These are phyloP conservation scores for Euclidia mi DNA, from an alignment of 2,888 invertebrate species.

Conservation along the genomic window DNA sequence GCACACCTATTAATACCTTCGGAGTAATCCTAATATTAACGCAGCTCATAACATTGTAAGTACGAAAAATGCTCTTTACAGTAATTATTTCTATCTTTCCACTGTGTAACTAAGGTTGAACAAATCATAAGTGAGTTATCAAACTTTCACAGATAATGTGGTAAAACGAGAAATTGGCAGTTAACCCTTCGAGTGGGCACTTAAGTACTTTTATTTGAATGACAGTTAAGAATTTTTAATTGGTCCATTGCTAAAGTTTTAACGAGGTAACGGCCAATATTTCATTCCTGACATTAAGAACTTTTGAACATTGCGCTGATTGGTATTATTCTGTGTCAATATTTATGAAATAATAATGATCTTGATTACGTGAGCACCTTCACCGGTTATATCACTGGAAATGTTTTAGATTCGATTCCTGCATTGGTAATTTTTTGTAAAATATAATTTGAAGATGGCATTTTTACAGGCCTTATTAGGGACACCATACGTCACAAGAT, in stretches of 20 bases:
- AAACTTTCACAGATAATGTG: conserved; percentile 10
- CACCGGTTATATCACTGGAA: too few species aligned
- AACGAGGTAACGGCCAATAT: conserved; percentile 49
- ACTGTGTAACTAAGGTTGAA: conserved; percentile 4
- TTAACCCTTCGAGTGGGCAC: conserved; percentile 19
- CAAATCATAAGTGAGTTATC: conserved; percentile 26
- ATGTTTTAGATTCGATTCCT: too few species aligned
- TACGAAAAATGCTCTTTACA: too few species aligned
- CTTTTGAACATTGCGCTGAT: neutral
- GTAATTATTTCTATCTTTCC: too few species aligned
- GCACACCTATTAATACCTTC: too few species aligned
- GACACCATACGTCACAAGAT: too few species aligned
- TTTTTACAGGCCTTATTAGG: too few species aligned
- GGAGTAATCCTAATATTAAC: too few species aligned
- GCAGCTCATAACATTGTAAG: too few species aligned
- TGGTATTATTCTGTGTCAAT: neutral
- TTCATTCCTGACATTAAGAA: conserved; percentile 25
- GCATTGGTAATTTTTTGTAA: too few species aligned
- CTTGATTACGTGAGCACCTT: too few species aligned
- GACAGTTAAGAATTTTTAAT: conserved; percentile 49
- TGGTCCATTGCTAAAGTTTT: conserved; percentile 53
- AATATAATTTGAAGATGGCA: too few species aligned
- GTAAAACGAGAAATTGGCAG: conserved; percentile 28
- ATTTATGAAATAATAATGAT: neutral
- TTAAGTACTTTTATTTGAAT: conserved; percentile 42